phyloP scores from a whole-genome alignment of 2,888 invertebrate genomes.

The Aphodius granarius region DNA sequence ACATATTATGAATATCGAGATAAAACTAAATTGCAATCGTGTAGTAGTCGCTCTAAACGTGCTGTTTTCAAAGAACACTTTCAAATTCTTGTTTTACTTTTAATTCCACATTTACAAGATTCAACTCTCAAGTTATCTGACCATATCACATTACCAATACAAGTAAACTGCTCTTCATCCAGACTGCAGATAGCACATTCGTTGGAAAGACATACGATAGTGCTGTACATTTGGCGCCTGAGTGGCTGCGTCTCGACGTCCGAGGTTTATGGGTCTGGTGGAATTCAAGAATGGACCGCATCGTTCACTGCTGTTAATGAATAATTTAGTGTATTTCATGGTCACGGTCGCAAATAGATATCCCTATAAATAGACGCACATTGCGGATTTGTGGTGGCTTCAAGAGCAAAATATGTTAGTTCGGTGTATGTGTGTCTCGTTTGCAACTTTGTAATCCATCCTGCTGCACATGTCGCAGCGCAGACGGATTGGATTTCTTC shows the following conservation, averaged over 20 bases:
- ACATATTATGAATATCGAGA: background rate
- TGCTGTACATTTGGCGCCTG: background rate
- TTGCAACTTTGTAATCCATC: background rate
- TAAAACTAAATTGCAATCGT: background rate
- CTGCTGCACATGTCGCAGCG: background rate
- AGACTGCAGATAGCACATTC: background rate
- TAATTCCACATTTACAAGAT: background rate
- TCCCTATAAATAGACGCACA: background rate
- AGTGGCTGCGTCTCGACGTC: background rate
- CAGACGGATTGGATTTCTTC: background rate
- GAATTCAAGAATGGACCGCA: background rate
- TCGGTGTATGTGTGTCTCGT: background rate
- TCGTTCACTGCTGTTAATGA: background rate
- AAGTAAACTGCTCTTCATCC: background rate
- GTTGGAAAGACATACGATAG: background rate
- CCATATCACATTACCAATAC: background rate
- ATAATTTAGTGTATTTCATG: background rate
- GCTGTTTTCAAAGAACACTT: background rate
- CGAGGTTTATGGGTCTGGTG: background rate
- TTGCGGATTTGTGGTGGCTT: background rate
- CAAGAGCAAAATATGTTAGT: background rate
- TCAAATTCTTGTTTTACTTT: background rate
- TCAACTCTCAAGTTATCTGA: background rate
- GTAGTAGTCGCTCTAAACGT: background rate
- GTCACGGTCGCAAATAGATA: background rate